A percentile compares a stretch with the other conserved stretches of the same genome.
Conservation (phyloP, 2,888 invertebrate genomes). For the Eupithecia subfuscata region DNA sequence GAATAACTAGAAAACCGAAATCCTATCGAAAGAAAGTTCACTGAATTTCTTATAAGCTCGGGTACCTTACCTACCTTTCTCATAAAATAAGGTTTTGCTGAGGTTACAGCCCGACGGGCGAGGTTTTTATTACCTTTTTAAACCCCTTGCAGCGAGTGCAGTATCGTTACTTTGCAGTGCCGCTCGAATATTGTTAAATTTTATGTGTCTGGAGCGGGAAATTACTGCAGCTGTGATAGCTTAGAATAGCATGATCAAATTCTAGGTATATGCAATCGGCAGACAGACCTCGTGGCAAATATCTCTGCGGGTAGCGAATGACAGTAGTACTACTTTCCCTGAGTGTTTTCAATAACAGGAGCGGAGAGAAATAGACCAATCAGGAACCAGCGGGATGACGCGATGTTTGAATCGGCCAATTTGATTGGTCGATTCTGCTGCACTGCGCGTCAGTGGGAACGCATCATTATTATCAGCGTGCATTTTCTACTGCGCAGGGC, state of each 20-base stretch:
- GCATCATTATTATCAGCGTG: neutral
- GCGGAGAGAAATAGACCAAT: neutral
- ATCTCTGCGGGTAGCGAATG: neutral
- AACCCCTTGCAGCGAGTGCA: slow-evolving; percentile 27
- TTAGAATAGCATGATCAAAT: neutral
- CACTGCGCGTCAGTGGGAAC: neutral
- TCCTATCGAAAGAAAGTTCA: neutral
- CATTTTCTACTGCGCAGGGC: neutral
- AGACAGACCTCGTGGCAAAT: neutral
- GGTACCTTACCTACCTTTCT: neutral
- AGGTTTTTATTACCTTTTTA: slow-evolving; percentile 31
- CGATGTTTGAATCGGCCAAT: neutral
- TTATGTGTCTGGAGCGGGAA: slow-evolving; percentile 52
- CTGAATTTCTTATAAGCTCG: slow-evolving; percentile 2
- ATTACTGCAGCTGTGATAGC: slow-evolving; percentile 6
- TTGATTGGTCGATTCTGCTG: neutral
- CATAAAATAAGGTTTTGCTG: slow-evolving; percentile 23
- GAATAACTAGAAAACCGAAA: too few species aligned
- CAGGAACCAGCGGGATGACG: neutral
- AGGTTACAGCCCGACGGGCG: slow-evolving; percentile 14
- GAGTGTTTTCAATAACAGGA: neutral
- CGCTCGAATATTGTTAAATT: slow-evolving; percentile 50
- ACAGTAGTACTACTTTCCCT: neutral
- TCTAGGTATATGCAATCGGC: neutral
- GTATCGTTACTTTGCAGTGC: slow-evolving; percentile 45